A percentile compares a stretch with the other conserved stretches of the same genome.
These are phyloP conservation scores for Simalia tracyae DNA, from an alignment of 2,797 vertebrate genomes.

Conservation along the genomic window DNA sequence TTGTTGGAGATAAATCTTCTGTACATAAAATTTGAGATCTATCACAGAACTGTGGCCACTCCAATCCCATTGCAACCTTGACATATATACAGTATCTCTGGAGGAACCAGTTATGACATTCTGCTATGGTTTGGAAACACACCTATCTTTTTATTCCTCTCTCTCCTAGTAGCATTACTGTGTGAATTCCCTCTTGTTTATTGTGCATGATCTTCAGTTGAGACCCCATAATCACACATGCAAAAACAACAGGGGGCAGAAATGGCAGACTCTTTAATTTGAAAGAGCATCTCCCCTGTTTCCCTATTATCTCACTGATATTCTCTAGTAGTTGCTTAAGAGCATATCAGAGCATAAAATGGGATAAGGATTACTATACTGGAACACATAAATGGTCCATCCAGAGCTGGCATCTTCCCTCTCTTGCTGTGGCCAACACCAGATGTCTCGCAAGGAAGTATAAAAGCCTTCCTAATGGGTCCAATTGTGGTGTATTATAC, in stretches of 20 bases:
- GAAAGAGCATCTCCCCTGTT: slow-evolving; percentile 42
- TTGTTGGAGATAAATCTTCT: background rate
- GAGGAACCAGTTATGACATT: background rate
- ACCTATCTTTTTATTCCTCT: background rate
- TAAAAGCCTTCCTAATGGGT: slow-evolving; percentile 50
- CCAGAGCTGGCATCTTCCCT: slow-evolving; percentile 46
- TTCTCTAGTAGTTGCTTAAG: slow-evolving; percentile 44
- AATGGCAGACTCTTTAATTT: slow-evolving; percentile 50
- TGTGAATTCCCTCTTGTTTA: slow-evolving; percentile 15
- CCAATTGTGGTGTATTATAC: slow-evolving; percentile 53
- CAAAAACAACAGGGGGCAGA: slow-evolving; percentile 64
- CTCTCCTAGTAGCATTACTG: background rate
- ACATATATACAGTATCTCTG: background rate
- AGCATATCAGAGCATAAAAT: slow-evolving; percentile 33
- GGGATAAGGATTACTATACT: slow-evolving; percentile 36
- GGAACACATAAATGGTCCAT: slow-evolving; percentile 50
- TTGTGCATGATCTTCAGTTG: slow-evolving; percentile 48
- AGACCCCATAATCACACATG: slow-evolving; percentile 51
- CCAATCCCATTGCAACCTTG: background rate
- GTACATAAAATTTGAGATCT: background rate
- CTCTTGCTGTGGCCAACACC: slow-evolving; percentile 42
- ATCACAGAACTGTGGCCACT: background rate
- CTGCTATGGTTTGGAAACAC: background rate
- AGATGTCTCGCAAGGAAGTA: slow-evolving; percentile 62
- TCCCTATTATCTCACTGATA: slow-evolving; percentile 51